A percentile compares a stretch with the other conserved stretches of the same genome.
phyloP scores from a whole-genome alignment of 2,113 vertebrate genomes.

The Entomyzon cyanotis region DNA sequence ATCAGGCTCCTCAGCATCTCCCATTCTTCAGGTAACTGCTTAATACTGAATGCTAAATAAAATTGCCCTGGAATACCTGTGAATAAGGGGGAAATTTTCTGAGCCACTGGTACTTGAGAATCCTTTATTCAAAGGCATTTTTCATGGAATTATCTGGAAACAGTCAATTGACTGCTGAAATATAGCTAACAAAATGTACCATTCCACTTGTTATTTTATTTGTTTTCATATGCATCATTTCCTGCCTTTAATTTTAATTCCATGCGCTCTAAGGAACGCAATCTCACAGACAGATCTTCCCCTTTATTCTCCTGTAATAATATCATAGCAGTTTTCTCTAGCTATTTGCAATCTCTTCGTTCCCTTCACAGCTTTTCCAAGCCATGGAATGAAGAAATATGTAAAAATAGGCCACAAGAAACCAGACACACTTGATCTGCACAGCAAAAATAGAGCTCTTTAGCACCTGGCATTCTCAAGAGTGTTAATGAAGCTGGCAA shows the following conservation, averaged over 20 bases:
- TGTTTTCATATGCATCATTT: not conserved
- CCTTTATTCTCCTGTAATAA: constrained; percentile 10
- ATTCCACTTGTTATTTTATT: not conserved
- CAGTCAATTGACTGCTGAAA: not conserved
- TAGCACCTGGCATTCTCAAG: constrained; percentile 55
- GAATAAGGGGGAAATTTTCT: not conserved
- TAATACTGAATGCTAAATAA: not conserved
- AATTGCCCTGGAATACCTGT: not conserved
- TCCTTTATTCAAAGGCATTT: not conserved
- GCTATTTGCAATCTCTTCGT: not conserved
- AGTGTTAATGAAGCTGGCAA: constrained; percentile 57
- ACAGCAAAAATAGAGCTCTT: constrained; percentile 63
- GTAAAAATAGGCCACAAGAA: constrained; percentile 62
- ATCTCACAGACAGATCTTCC: not conserved
- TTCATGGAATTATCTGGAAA: not conserved
- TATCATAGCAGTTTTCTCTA: constrained; percentile 13
- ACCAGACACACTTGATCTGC: constrained; percentile 45
- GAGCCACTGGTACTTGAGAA: not conserved
- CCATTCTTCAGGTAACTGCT: not conserved
- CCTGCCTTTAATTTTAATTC: not conserved
- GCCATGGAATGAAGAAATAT: constrained; percentile 42
- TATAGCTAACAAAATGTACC: not conserved
- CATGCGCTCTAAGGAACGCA: not conserved
- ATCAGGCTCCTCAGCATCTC: not conserved
- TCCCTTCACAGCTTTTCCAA: constrained; percentile 31